Evolutionary conservation across 1,140 invertebrate genomes (phyloP).

Genomic region (Trissolcus basalis): DNA sequence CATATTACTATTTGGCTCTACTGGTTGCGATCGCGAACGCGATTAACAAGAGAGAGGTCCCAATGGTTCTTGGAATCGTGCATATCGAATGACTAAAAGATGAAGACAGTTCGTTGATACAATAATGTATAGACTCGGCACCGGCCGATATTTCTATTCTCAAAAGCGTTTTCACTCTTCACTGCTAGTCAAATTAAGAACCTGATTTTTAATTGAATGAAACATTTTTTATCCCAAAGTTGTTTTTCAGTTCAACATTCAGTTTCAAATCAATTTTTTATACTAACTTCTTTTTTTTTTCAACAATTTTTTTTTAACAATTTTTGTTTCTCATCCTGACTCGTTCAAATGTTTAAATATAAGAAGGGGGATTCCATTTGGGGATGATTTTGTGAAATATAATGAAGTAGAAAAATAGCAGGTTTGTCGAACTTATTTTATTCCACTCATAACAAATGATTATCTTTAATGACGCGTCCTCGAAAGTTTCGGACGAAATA

Average conservation of each 20-base stretch:
- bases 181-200: conserved; percentile 48
- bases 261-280: no score
- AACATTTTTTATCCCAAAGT: no score
- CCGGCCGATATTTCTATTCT: conserved; percentile 41
- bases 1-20: conserved; percentile 58
- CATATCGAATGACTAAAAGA: conserved; percentile 59
- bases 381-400: no score
- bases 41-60: conserved; percentile 61
- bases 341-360: no score
- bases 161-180: conserved; percentile 15
- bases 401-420: neutral
- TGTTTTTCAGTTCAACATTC: no score
- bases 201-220: no score
- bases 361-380: no score
- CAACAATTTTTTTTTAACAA: no score
- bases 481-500: conserved; percentile 30
- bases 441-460: conserved; percentile 39
- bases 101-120: conserved; percentile 40
- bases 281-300: no score
- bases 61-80: conserved; percentile 62
- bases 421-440: conserved; percentile 5
- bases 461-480: conserved; percentile 47
- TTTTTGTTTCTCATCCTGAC: no score
- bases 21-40: conserved; percentile 59
- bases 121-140: conserved; percentile 37